Evolutionary conservation across 2,797 vertebrate genomes (phyloP).

Genomic region (Onychomys torridus): DNA sequence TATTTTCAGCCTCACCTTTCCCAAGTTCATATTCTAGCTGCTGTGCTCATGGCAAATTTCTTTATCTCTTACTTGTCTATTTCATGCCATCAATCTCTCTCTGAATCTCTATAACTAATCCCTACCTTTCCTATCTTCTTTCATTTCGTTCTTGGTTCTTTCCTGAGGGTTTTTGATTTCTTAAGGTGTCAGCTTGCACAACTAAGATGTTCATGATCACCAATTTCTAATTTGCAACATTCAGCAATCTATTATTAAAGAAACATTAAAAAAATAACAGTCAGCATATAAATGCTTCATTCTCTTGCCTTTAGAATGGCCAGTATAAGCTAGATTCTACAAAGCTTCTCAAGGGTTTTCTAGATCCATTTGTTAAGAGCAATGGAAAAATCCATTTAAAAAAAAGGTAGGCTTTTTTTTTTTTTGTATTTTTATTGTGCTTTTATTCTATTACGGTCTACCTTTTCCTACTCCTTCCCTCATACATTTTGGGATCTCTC

Average conservation of each 20-base stretch:
- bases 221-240: neutral
- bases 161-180: neutral
- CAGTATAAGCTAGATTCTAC: neutral
- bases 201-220: neutral
- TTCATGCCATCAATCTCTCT: neutral
- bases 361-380: neutral
- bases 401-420: neutral
- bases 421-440: neutral
- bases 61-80: neutral
- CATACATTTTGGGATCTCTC: neutral
- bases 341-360: neutral
- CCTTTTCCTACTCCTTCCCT: neutral
- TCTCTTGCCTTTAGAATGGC: neutral
- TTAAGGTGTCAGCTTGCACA: neutral
- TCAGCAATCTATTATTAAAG: neutral
- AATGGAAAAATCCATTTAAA: neutral
- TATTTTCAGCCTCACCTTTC: neutral
- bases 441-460: neutral
- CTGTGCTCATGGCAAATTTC: neutral
- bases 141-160: neutral
- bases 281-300: neutral
- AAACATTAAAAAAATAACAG: neutral
- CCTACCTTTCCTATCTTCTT: accelerated
- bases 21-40: neutral
- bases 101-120: accelerated